phyloP scores from a whole-genome alignment of 1,140 invertebrate genomes.

The Diabrotica undecimpunctata region DNA sequence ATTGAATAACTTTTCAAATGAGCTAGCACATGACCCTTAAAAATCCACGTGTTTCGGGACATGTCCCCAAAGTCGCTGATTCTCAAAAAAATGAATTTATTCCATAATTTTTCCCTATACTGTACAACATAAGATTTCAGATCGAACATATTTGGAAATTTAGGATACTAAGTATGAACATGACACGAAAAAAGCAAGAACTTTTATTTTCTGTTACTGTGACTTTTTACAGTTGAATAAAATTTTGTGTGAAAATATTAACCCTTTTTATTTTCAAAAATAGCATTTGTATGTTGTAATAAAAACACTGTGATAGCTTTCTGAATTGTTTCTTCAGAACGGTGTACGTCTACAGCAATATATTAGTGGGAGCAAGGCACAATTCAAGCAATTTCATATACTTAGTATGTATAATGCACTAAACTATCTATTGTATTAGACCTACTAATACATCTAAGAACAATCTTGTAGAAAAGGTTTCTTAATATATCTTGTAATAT shows the following conservation, averaged over 20 bases:
- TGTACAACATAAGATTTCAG: too few relatives aligned
- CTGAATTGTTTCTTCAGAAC: slow-evolving; percentile 21
- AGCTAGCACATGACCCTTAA: too few relatives aligned
- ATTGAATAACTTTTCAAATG: too few relatives aligned
- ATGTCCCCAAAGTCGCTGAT: too few relatives aligned
- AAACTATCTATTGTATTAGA: slow-evolving; percentile 23
- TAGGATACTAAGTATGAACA: not conserved
- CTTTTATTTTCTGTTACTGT: not conserved
- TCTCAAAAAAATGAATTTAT: too few relatives aligned
- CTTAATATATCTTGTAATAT: too few relatives aligned
- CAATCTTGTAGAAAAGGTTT: too few relatives aligned
- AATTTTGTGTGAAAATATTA: not conserved
- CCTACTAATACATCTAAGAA: slow-evolving; percentile 5
- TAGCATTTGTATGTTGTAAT: slow-evolving; percentile 4
- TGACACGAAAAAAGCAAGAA: not conserved
- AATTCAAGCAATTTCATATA: slow-evolving; percentile 39
- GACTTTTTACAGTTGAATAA: not conserved
- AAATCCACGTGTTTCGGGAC: too few relatives aligned
- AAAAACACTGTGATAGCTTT: slow-evolving; percentile 34
- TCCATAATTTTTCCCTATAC: too few relatives aligned
- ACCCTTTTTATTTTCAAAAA: not conserved
- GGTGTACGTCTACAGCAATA: slow-evolving; percentile 32
- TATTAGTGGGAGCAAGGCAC: slow-evolving; percentile 42
- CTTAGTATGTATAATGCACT: slow-evolving; percentile 28
- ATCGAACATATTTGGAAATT: too few relatives aligned